A percentile compares a stretch with the other conserved stretches of the same genome.
phyloP scores from a whole-genome alignment of 1,140 invertebrate species.

The Cardiocondyla obscurior region DNA sequence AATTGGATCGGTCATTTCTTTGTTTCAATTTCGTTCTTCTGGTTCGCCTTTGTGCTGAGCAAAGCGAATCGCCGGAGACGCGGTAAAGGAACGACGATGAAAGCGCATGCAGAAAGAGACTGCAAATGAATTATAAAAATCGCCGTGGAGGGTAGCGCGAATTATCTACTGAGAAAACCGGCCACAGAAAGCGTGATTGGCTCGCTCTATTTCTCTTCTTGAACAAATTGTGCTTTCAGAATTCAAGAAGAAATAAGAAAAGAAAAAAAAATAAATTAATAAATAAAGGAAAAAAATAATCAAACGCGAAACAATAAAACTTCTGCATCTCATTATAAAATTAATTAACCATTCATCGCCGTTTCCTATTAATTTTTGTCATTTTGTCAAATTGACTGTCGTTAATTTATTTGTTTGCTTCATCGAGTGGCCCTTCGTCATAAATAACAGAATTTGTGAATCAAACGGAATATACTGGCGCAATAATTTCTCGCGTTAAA shows the following conservation, averaged over 20 bases:
- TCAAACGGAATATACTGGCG: neutral
- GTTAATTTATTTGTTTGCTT: neutral
- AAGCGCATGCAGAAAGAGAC: neutral
- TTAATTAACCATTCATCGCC: neutral
- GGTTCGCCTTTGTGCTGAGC: neutral
- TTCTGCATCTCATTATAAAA: neutral
- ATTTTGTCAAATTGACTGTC: neutral
- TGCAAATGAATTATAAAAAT: slow-evolving; percentile 38
- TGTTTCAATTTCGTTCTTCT: slow-evolving; percentile 47
- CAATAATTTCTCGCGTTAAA: neutral
- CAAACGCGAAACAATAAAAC: no score
- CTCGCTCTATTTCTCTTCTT: neutral
- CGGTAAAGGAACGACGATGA: neutral
- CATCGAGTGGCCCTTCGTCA: neutral
- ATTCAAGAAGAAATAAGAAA: neutral
- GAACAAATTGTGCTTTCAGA: slow-evolving; percentile 3
- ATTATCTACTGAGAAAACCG: neutral
- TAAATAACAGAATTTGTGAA: neutral
- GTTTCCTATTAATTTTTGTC: neutral
- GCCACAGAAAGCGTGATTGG: neutral
- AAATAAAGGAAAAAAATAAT: neutral
- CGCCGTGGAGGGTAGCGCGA: neutral
- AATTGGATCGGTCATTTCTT: slow-evolving; percentile 44
- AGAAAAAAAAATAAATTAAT: neutral
- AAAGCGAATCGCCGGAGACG: neutral